Conservation (phyloP, 2,113 vertebrate species). For the Loxodonta africana region DNA sequence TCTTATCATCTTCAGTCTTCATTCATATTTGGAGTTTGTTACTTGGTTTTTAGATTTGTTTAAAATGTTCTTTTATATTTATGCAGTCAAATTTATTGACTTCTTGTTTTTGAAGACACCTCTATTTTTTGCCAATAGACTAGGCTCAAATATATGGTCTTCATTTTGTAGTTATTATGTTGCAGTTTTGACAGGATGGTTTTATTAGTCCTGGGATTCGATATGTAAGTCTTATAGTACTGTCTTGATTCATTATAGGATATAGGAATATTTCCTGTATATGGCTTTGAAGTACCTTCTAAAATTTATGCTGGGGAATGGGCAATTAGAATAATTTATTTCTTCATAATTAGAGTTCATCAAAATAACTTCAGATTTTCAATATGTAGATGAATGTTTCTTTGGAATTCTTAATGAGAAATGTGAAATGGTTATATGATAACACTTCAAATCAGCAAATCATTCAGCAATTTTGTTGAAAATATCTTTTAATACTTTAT, state of each 20-base stretch:
- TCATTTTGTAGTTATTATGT: background rate
- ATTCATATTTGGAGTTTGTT: background rate
- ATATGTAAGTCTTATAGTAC: conserved; percentile 25
- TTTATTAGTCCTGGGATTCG: conserved; percentile 11
- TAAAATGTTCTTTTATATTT: conserved; percentile 22
- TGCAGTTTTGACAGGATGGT: background rate
- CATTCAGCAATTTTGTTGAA: background rate
- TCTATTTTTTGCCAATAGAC: background rate
- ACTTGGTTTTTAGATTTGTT: conserved; percentile 20
- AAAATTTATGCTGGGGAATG: background rate
- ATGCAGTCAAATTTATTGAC: background rate
- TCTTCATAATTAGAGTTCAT: background rate
- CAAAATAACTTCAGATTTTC: conserved; percentile 41
- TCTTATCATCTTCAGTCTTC: conserved; percentile 9
- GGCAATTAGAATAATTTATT: background rate
- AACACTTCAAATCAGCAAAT: background rate
- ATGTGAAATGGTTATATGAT: background rate
- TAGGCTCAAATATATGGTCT: background rate
- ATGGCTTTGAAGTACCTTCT: background rate
- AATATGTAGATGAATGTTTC: conserved; percentile 10
- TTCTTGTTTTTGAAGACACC: background rate
- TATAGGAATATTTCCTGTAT: background rate
- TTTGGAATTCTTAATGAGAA: background rate
- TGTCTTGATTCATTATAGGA: background rate
- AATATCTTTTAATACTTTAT: conserved; percentile 13